phyloP scores from a whole-genome alignment of 2,797 vertebrate genomes.

The Spinibarbus caldwelli region DNA sequence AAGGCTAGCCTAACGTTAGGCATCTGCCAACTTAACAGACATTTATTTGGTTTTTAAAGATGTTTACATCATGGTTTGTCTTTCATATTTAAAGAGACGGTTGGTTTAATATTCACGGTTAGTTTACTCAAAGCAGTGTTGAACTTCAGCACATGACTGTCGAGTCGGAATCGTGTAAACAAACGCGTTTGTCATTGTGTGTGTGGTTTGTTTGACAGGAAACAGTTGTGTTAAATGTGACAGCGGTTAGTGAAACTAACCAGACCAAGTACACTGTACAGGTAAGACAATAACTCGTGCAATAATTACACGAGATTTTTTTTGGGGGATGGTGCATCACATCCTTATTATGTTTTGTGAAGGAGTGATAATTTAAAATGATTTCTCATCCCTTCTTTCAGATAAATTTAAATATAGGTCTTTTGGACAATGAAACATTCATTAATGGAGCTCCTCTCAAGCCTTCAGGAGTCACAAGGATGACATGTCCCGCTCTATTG shows the following conservation, averaged over 20 bases:
- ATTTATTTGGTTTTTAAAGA: not conserved
- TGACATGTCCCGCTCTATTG: conserved; percentile 87
- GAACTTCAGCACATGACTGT: not conserved
- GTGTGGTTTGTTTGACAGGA: conserved; percentile 75
- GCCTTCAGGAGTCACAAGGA: conserved; percentile 84
- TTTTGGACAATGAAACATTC: conserved; percentile 83
- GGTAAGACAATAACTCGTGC: conserved; percentile 64
- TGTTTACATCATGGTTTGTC: not conserved
- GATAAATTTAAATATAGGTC: conserved; percentile 78
- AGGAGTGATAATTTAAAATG: not conserved
- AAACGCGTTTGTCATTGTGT: not conserved
- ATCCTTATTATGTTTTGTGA: not conserved
- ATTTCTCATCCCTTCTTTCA: conserved; percentile 52
- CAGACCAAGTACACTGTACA: conserved; percentile 77
- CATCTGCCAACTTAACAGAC: not conserved
- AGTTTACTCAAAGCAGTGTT: not conserved
- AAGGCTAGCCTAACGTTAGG: not conserved
- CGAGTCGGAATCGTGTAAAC: not conserved
- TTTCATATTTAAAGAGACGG: not conserved
- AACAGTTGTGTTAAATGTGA: conserved; percentile 84
- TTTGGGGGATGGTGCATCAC: no score
- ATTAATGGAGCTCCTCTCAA: conserved; percentile 90
- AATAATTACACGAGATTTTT: no score
- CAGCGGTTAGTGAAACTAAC: conserved; percentile 72
- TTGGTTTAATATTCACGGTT: not conserved